phyloP scores from a whole-genome alignment of 2,797 vertebrate genomes.

The Pseudotriccus pelzelni region DNA sequence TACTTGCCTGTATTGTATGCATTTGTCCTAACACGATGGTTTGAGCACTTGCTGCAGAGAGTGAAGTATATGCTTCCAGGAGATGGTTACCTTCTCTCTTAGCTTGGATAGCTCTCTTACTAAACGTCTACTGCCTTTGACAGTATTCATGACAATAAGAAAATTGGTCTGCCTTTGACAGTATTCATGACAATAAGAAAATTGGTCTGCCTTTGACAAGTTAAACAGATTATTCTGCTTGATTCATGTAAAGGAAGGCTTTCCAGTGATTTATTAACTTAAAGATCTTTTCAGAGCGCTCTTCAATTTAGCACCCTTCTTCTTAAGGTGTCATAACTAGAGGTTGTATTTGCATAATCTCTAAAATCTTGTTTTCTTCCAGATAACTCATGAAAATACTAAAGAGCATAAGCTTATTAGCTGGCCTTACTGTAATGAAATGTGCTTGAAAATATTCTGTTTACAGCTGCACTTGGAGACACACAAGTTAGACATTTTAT shows the following conservation, averaged over 20 bases:
- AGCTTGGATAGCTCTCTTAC: background rate
- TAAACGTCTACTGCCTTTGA: background rate
- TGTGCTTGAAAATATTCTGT: background rate
- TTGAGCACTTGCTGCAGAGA: background rate
- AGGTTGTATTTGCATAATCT: background rate
- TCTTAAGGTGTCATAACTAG: background rate
- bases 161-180: background rate
- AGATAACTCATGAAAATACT: background rate
- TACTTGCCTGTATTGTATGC: background rate
- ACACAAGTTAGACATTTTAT: background rate
- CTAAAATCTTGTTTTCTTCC: slow-evolving; percentile 7
- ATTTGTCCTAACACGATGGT: background rate
- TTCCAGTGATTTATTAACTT: slow-evolving; percentile 9
- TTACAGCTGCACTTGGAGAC: background rate
- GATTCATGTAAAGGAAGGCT: background rate
- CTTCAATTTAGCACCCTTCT: background rate
- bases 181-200: background rate
- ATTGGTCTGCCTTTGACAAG: background rate
- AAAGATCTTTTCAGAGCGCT: background rate
- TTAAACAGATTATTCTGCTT: slow-evolving; percentile 16
- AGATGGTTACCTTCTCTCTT: background rate
- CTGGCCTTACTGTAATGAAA: background rate
- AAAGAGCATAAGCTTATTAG: background rate
- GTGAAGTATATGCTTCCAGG: background rate
- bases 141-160: background rate